Conservation (phyloP, 1,140 invertebrate species). For the Carposina sasakii region DNA sequence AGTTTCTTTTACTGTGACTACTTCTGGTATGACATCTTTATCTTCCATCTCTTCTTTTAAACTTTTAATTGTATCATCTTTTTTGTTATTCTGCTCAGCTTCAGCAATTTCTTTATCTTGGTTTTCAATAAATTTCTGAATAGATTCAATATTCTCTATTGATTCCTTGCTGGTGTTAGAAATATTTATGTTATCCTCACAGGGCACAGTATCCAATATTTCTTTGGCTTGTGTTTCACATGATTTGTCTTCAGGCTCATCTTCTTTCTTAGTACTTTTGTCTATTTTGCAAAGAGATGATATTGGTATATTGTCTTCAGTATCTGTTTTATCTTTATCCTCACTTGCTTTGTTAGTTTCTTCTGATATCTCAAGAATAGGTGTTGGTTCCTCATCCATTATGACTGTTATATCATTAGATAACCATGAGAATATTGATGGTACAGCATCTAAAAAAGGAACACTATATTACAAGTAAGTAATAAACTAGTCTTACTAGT, state of each 20-base stretch:
- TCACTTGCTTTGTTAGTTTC: conserved; percentile 11
- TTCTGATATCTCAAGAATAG: conserved; percentile 1
- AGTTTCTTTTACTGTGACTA: background rate
- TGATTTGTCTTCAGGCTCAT: too few species aligned
- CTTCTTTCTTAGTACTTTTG: too few species aligned
- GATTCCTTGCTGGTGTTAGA: conserved; percentile 32
- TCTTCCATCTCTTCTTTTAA: background rate
- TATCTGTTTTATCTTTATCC: conserved; percentile 12
- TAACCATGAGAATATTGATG: conserved; percentile 59
- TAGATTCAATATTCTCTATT: conserved; percentile 50
- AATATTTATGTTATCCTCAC: conserved; percentile 7
- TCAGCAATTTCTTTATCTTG: conserved; percentile 36
- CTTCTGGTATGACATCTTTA: background rate
- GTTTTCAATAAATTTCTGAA: conserved; percentile 50
- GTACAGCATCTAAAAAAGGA: conserved; percentile 42
- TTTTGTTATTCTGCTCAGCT: background rate
- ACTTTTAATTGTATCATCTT: background rate
- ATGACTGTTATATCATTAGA: conserved; percentile 9
- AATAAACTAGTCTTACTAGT: background rate
- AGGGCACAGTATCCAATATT: too few species aligned
- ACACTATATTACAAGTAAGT: conserved; percentile 5
- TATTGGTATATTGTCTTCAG: background rate
- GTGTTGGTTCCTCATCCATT: background rate
- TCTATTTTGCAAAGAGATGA: too few species aligned
- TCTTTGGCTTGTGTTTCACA: too few species aligned